Percentiles rank a stretch among this genome's conserved stretches.
Conservation (phyloP, 2,888 invertebrate species). For the Nematopogon swammerdamellus region DNA sequence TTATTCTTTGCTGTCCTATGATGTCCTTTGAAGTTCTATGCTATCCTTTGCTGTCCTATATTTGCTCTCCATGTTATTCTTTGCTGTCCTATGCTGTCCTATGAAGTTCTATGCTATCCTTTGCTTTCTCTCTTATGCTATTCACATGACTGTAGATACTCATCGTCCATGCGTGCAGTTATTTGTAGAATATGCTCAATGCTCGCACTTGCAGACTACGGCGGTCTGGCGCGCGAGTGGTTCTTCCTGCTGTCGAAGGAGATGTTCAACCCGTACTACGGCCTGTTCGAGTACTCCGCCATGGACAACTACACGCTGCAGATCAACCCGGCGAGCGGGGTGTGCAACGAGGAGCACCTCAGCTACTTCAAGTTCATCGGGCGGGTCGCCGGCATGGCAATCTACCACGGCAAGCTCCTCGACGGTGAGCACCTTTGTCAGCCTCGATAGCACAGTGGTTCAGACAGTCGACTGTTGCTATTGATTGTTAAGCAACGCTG, state of each 20-base stretch:
- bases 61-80: too few relatives aligned
- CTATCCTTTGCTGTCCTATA: too few relatives aligned
- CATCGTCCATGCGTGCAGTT: too few relatives aligned
- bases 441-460: too few relatives aligned
- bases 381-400: conserved; percentile 97
- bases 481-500: too few relatives aligned
- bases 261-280: conserved; percentile 99
- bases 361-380: conserved; percentile 99
- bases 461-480: too few relatives aligned
- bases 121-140: too few relatives aligned
- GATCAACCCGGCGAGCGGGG: conserved; percentile 96
- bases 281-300: conserved; percentile 98
- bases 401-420: conserved; percentile 96
- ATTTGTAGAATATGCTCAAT: neutral
- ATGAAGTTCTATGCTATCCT: too few relatives aligned
- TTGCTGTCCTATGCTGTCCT: too few relatives aligned
- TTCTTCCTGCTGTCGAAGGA: conserved; percentile 98
- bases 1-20: too few relatives aligned
- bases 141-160: too few relatives aligned
- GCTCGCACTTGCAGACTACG: conserved; percentile 71
- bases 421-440: conserved; percentile 80
- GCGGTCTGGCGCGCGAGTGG: conserved; percentile 96
- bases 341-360: conserved; percentile 97
- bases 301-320: conserved; percentile 99
- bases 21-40: too few relatives aligned